Base-by-base conservation (phyloP, 2,113 vertebrate species). In the Neomonachus schauinslandi region DNA sequence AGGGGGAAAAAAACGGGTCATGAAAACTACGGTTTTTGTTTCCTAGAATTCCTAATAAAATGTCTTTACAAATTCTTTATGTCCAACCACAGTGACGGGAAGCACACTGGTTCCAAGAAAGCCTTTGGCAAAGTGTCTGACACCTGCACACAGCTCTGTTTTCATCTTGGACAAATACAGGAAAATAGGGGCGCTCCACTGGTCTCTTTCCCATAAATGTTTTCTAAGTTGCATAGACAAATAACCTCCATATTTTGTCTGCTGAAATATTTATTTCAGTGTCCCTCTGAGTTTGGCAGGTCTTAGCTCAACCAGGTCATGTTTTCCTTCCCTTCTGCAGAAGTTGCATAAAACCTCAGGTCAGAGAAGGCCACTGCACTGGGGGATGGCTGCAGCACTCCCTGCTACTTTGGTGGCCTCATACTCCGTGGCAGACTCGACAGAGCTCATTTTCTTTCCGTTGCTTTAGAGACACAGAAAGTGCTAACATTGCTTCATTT, bases 241-340 rank as follows among this genome's bases (percentile, higher is more conserved):
- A 96, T 74, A 94, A 83, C 33, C 46, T 86, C 49, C n/a, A 42
- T 9, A 1, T 84, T 97, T 94, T 93, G 26, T 72, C 89, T 82
- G 94, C 80, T 97, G 95, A 97, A 98, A 71, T 90, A 97, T 98
- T 98, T 97, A 91, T 96, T 98, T 96, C 77, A 84, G 28, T 59
- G 87, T 97, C 83, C 84, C 94, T 98, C 97, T 55, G 94, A 89
- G 61, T 95, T 97, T 97, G 86, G 69, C 91, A 97, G 46, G 93
- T 95, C 84, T 98, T 77, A 79, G 53, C 94, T 94, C 77, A 74
- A 89, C 24, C 76, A 87, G 77, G 92, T 71, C 86, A 95, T 59
- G 24, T 87, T 93, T 74, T 87, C 94, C 86, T 96, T 98, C 79
- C 65, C 95, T 85, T 97, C 72, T 89, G 57, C 39, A 55, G 2